Evolutionary conservation across 2,113 vertebrate genomes (phyloP).

Genomic region (Martes martes): DNA sequence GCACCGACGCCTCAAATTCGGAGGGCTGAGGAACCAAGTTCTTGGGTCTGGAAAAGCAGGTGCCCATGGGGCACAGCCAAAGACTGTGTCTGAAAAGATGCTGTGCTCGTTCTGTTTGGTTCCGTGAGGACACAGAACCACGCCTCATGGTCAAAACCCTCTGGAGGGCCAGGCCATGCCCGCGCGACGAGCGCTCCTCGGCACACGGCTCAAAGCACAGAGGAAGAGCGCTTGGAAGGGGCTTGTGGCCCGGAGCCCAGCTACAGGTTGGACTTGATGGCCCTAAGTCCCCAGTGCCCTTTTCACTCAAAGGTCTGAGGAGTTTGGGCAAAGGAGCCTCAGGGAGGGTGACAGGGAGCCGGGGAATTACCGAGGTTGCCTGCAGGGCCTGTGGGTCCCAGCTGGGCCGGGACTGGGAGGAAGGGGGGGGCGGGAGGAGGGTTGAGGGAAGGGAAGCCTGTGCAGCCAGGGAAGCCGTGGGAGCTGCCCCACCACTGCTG

Average conservation of each 20-base stretch:
- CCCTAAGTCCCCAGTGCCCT: background rate
- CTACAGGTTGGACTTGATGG: background rate
- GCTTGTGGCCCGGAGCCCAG: background rate
- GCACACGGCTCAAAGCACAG: background rate
- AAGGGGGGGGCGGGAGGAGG: background rate
- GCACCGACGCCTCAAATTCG: too few relatives aligned
- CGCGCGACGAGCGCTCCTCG: too few relatives aligned
- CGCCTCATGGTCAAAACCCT: background rate
- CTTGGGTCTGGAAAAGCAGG: background rate
- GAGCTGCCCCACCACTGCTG: background rate
- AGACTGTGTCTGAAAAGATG: background rate
- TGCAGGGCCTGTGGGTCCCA: background rate
- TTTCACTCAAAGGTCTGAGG: background rate
- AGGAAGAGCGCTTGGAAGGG: background rate
- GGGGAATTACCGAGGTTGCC: background rate
- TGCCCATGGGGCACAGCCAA: background rate
- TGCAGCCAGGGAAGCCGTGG: too few relatives aligned
- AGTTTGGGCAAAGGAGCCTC: background rate
- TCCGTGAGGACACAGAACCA: too few relatives aligned
- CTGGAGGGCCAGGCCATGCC: too few relatives aligned
- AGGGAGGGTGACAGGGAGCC: background rate
- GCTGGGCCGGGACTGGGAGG: background rate
- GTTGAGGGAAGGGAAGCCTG: too few relatives aligned
- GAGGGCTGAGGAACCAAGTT: background rate
- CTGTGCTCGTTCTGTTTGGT: background rate